Percentiles rank a stretch among this genome's conserved stretches.
Evolutionary conservation across 1,140 invertebrate species (phyloP).

Genomic region (Drosophila sulfurigaster): DNA sequence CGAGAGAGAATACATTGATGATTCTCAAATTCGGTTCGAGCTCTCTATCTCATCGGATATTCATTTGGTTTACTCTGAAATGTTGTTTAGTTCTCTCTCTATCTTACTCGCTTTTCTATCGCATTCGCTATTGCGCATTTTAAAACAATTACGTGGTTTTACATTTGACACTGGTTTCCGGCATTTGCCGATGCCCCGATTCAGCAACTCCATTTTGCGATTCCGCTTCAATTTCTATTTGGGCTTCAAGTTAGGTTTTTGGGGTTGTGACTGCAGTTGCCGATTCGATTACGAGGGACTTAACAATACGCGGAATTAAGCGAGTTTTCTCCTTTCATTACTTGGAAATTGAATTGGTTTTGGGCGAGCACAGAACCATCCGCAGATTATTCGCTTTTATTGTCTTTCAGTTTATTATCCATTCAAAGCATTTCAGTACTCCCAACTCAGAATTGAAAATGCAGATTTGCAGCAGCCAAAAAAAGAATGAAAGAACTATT

Average conservation of each 20-base stretch:
- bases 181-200: slow-evolving; percentile 7
- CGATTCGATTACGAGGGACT: slow-evolving; percentile 64
- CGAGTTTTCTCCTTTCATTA: slow-evolving; percentile 78
- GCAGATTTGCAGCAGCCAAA: background rate
- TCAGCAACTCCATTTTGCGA: slow-evolving; percentile 15
- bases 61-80: slow-evolving; percentile 66
- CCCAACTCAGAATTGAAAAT: background rate
- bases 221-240: slow-evolving; percentile 19
- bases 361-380: slow-evolving; percentile 36
- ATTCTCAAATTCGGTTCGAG: background rate
- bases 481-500: slow-evolving; percentile 4
- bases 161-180: slow-evolving; percentile 66
- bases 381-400: slow-evolving; percentile 1
- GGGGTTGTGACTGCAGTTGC: slow-evolving; percentile 40
- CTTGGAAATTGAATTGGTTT: slow-evolving; percentile 74
- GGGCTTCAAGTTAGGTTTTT: slow-evolving; percentile 10
- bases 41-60: slow-evolving; percentile 38
- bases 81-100: slow-evolving; percentile 6
- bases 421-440: background rate
- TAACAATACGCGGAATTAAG: slow-evolving; percentile 78
- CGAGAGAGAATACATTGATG: slow-evolving; percentile 8
- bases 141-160: slow-evolving; percentile 81
- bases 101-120: slow-evolving; percentile 37
- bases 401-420: slow-evolving; percentile 36
- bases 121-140: slow-evolving; percentile 55